These are phyloP conservation scores for Erebia aethiops DNA, from an alignment of 2,888 invertebrate genomes.

Conservation along the genomic window DNA sequence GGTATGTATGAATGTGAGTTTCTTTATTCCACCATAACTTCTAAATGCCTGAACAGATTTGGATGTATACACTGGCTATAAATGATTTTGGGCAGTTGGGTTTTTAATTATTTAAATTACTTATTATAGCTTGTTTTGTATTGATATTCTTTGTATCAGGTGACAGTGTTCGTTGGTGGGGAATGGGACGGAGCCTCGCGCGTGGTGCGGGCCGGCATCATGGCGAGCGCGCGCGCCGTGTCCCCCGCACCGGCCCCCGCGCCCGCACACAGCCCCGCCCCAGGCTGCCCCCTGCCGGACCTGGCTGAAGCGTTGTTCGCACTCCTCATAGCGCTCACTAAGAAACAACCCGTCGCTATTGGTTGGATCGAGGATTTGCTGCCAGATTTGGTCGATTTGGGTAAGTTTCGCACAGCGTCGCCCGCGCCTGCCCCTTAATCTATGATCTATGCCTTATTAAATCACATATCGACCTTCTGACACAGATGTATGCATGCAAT, in stretches of 20 bases:
- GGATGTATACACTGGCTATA: no score
- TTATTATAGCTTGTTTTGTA: no score
- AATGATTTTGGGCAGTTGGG: no score
- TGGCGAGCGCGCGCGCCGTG: constrained; percentile 48
- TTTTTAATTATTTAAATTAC: no score
- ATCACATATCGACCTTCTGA: no score
- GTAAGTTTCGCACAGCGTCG: constrained; percentile 45
- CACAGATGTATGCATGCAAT: no score
- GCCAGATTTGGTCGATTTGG: constrained; percentile 61
- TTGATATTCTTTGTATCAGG: constrained; percentile 16
- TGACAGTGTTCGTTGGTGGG: constrained; percentile 65
- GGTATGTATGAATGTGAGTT: no score
- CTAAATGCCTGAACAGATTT: no score
- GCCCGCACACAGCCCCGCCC: constrained; percentile 86
- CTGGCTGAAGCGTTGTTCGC: constrained; percentile 87
- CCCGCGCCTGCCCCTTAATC: no score
- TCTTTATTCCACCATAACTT: no score
- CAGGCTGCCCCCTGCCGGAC: constrained; percentile 74
- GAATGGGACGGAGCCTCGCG: constrained; percentile 56
- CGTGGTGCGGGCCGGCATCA: constrained; percentile 56
- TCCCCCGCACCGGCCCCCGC: constrained; percentile 59
- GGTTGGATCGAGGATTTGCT: constrained; percentile 65
- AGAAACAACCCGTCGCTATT: constrained; percentile 82
- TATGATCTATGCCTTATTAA: no score
- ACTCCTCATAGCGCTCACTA: constrained; percentile 85